Evolutionary conservation across 2,797 vertebrate species (phyloP).

Genomic region (Heliangelus exortis): DNA sequence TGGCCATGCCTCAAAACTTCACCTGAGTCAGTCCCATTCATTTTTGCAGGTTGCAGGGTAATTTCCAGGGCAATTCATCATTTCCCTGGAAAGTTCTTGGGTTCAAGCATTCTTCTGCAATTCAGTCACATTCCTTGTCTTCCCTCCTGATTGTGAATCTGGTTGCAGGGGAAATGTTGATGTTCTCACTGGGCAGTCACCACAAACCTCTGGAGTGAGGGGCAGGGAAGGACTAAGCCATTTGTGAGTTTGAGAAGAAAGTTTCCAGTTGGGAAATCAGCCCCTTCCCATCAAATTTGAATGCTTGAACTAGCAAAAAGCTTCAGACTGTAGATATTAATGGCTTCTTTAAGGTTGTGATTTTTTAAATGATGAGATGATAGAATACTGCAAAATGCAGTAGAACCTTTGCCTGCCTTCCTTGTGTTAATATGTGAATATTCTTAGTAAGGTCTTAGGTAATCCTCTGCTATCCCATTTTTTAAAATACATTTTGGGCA

Average conservation of each 20-base stretch:
- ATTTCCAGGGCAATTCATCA: background rate
- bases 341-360: accelerated
- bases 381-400: background rate
- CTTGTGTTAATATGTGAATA: background rate
- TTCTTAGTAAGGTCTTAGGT: background rate
- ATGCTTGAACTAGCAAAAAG: background rate
- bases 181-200: background rate
- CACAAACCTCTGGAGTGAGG: background rate
- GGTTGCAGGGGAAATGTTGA: background rate
- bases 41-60: background rate
- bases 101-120: background rate
- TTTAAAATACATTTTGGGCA: too few relatives aligned
- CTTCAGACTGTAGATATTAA: background rate
- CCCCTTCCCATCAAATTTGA: background rate
- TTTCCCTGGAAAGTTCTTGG: background rate
- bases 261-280: background rate
- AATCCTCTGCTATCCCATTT: background rate
- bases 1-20: background rate
- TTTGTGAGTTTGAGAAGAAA: background rate
- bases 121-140: background rate
- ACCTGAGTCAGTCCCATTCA: background rate
- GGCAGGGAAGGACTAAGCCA: accelerated
- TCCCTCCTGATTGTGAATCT: background rate
- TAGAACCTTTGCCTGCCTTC: background rate
- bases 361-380: background rate